A percentile compares a stretch with the other conserved stretches of the same genome.
Evolutionary conservation across 2,113 vertebrate species (phyloP).

Genomic region (Chloroceryle aenea): DNA sequence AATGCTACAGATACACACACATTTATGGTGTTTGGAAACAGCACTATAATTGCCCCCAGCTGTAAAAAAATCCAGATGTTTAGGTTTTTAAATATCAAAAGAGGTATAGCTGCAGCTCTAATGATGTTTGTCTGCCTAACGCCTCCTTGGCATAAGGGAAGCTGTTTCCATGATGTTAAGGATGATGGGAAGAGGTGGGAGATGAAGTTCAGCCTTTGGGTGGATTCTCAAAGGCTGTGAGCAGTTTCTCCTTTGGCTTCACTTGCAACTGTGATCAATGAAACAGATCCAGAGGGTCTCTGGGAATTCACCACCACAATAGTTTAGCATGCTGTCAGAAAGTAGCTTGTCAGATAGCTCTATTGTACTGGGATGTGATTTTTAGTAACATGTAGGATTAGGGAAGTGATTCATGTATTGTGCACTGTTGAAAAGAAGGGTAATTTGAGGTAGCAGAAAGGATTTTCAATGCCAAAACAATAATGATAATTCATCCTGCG

Average conservation of each 20-base stretch:
- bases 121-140: neutral
- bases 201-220: neutral
- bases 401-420: conserved; percentile 66
- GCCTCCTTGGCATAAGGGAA: neutral
- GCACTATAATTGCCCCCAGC: neutral
- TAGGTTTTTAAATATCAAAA: conserved; percentile 11
- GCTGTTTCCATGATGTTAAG: neutral
- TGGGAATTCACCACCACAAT: conserved; percentile 29
- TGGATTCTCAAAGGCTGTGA: neutral
- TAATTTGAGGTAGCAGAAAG: conserved; percentile 67
- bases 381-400: conserved; percentile 60
- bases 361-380: conserved; percentile 49
- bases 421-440: conserved; percentile 56
- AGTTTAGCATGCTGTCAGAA: conserved; percentile 46
- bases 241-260: conserved; percentile 8
- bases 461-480: conserved; percentile 70
- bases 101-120: neutral
- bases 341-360: conserved; percentile 55
- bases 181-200: neutral
- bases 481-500: conserved; percentile 67
- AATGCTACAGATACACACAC: neutral
- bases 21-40: conserved; percentile 3
- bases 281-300: conserved; percentile 45
- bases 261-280: conserved; percentile 50
- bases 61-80: conserved; percentile 32